Base-by-base conservation (phyloP, 2,888 invertebrate genomes). In the Polyommatus iphigenia region DNA sequence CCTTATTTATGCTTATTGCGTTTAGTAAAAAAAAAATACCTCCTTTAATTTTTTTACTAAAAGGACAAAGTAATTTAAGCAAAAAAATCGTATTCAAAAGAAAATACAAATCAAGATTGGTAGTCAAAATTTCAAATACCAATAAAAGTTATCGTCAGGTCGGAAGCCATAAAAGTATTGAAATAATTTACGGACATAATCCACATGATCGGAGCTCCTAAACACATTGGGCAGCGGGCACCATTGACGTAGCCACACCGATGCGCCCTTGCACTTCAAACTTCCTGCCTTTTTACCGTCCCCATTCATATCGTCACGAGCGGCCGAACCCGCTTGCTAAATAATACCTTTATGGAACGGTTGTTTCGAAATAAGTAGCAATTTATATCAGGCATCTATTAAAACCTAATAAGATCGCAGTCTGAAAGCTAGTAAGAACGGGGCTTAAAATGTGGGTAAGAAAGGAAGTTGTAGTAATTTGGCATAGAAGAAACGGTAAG, bases 201-300 rank as follows among this genome's bases (percentile, higher is more conserved):
- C 15, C 29, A 15, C 5, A 67, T 62, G 67, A 29, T 29, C 29
- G 1, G 18, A 29, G 1, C 29, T 29, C 4, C 29, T 29, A 67
- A 67, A 32, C 67, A 67, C 13, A 67, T 67, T 15, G 29, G 32
- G 15, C 67, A 67, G 29, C 2, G 18, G 67, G 15, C 67, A 67
- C 67, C 18, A 67, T 67, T 24, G 62, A 67, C 62, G 62, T 67
- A 67, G 67, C 79, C 78, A 82, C 78, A 79, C 71, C 72, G 71
- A 79, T 79, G 78, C 82, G 83, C 84, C 84, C 84, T 84, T 84
- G 84, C 84, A 84, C 84, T 84, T 83, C 80, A 82, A 78, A 78
- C 75, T 84, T 84, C 84, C 84, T 83, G 84, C 71, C 81, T 82
- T 82, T 84, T 82, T 79, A 82, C 73, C 76, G 79, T 54, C 81